Conservation (phyloP, 2,888 invertebrate genomes). For the Diarsia mendica region DNA sequence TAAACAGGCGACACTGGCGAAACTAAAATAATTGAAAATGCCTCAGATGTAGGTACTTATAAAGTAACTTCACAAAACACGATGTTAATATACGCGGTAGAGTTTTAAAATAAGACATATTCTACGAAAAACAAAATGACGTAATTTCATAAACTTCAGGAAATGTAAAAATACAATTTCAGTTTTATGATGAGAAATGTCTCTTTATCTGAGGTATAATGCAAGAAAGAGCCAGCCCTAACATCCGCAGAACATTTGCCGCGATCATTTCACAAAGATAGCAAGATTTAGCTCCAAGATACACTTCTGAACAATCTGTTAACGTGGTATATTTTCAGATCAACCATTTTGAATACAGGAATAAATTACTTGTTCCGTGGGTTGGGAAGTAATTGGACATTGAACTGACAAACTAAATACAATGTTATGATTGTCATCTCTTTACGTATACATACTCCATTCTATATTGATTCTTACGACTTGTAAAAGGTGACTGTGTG, state of each 20-base stretch:
- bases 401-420: conserved; percentile 47
- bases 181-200: background rate
- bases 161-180: background rate
- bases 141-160: background rate
- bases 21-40: background rate
- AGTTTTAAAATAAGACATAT: too few species aligned
- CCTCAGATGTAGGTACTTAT: background rate
- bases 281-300: conserved; percentile 61
- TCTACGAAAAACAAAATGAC: too few species aligned
- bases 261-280: conserved; percentile 63
- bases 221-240: conserved; percentile 47
- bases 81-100: background rate
- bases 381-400: conserved; percentile 48
- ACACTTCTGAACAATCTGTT: conserved; percentile 59
- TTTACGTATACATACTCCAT: too few species aligned
- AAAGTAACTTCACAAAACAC: background rate
- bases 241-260: conserved; percentile 20
- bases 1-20: too few species aligned
- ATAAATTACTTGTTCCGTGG: conserved; percentile 44
- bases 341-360: conserved; percentile 41
- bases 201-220: background rate
- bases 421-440: conserved; percentile 18
- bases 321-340: conserved; percentile 58
- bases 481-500: too few species aligned
- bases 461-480: too few species aligned